Base-by-base conservation (phyloP, 2,797 vertebrate species). In the Lepilemur septentrionalis region DNA sequence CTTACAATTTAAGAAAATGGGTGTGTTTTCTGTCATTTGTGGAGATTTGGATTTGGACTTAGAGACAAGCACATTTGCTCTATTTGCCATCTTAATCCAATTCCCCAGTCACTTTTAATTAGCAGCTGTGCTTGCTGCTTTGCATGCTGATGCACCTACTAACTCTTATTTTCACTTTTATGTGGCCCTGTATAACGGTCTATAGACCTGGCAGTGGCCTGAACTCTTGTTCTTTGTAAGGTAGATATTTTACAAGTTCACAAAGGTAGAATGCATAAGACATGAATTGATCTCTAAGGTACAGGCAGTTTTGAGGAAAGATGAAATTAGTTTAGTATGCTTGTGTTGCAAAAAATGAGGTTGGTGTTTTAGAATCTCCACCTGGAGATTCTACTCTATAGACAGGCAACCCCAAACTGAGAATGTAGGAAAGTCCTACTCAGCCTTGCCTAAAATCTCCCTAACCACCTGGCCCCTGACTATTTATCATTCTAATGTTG, bases 81-180 rank as follows among this genome's bases (percentile, higher is more conserved):
- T 90, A 87, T 91, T 93, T 95, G 70, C 81, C 52, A 78, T 95
- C 91, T 94, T 96, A 93, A 97, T 96, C 75, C 90, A 94, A 73
- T 95, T 93, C 95, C 83, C 75, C 92, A 93, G 91, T 95, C 82
- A 72, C 69, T 93, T 94, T 97, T 88, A 95, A 97, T 97, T 96
- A 97, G 80, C 92, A 97, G 73, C 30, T 96, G 25, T 89, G 69
- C 32, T 91, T 84, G 17, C 82, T 94, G 18, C 43, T 97, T 94
- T 96, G 81, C 48, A 91, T 90, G 48, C 75, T 95, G 96, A 93
- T 52, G 25, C 70, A 63, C 28, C 75, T 69, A 14, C 80, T 76
- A 83, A 86, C 50, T 92, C 73, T 92, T 65, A 94, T 93, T 90
- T 78, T 92, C 88, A 91, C 67, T 80, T 95, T 97, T 80, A 91